A percentile compares a stretch with the other conserved stretches of the same genome.
These are phyloP conservation scores for Ictalurus furcatus DNA, from an alignment of 2,113 vertebrate genomes.

Conservation along the genomic window DNA sequence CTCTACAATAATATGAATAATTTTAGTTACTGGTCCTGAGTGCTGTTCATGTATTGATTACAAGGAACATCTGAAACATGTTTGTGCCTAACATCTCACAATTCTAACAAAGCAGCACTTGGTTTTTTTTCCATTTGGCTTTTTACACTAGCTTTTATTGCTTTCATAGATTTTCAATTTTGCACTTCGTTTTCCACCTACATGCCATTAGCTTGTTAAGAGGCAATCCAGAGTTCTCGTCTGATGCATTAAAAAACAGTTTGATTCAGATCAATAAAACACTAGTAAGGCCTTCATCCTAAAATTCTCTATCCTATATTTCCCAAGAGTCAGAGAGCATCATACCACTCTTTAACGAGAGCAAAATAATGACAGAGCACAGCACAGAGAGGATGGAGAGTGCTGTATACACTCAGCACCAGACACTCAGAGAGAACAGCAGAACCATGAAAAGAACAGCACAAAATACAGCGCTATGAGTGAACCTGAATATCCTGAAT, in stretches of 20 bases:
- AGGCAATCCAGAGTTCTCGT: conserved; percentile 39
- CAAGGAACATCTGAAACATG: background rate
- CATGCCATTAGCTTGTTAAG: conserved; percentile 44
- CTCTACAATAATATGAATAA: background rate
- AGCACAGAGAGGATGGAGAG: background rate
- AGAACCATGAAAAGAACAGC: background rate
- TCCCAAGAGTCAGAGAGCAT: background rate
- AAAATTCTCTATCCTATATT: conserved; percentile 25
- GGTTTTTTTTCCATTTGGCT: conserved; percentile 18
- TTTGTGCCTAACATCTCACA: background rate
- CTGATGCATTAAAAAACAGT: conserved; percentile 54
- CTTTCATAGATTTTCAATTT: conserved; percentile 48
- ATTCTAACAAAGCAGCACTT: conserved; percentile 25
- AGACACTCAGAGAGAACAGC: background rate
- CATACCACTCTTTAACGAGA: background rate
- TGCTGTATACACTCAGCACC: background rate
- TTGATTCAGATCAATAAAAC: conserved; percentile 50
- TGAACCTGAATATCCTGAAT: background rate
- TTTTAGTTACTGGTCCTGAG: background rate
- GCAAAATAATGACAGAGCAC: background rate
- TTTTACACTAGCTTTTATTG: conserved; percentile 37
- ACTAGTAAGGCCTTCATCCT: conserved; percentile 32
- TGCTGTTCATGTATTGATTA: background rate
- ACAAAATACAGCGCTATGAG: background rate
- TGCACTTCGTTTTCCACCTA: conserved; percentile 39